These are phyloP conservation scores for Percina caprodes DNA, from an alignment of 2,113 vertebrate species.

Conservation along the genomic window DNA sequence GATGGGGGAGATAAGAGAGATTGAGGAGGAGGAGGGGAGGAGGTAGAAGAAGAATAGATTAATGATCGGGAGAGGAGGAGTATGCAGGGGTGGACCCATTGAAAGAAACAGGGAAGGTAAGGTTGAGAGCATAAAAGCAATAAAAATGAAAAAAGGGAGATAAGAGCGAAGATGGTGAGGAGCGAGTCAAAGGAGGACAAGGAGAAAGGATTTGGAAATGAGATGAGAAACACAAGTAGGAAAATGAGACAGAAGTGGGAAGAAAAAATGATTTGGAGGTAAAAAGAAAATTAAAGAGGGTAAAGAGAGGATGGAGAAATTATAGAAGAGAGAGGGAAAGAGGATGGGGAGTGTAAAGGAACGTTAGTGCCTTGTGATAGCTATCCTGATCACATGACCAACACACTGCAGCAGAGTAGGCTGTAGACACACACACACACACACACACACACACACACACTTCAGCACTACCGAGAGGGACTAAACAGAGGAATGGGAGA, in stretches of 20 bases:
- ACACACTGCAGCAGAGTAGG: slow-evolving; percentile 40
- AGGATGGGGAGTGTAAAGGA: neutral
- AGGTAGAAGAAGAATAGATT: slow-evolving; percentile 18
- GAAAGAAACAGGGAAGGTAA: slow-evolving; percentile 4
- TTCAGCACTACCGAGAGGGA: neutral
- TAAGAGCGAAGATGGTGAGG: neutral
- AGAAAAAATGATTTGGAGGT: neutral
- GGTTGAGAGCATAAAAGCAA: slow-evolving; percentile 21
- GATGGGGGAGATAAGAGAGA: neutral
- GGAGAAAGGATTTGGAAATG: slow-evolving; percentile 8
- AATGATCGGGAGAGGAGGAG: slow-evolving; percentile 12
- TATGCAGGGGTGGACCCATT: neutral
- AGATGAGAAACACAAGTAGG: slow-evolving; percentile 5
- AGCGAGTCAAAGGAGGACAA: neutral
- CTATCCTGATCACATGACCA: slow-evolving; percentile 51
- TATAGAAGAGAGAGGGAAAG: neutral
- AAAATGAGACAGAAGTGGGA: neutral
- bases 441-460: slow-evolving; percentile 36
- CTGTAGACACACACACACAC: slow-evolving; percentile 24
- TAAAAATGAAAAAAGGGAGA: slow-evolving; percentile 33
- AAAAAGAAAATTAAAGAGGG: slow-evolving; percentile 3
- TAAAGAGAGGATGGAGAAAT: slow-evolving; percentile 4
- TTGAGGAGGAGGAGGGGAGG: neutral
- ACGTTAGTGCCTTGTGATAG: slow-evolving; percentile 40
- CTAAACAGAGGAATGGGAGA: slow-evolving; percentile 6